Evolutionary conservation across 2,888 invertebrate species (phyloP), one percentile per base, ranked within the genome.

Genomic region (Drosophila falleni): DNA sequence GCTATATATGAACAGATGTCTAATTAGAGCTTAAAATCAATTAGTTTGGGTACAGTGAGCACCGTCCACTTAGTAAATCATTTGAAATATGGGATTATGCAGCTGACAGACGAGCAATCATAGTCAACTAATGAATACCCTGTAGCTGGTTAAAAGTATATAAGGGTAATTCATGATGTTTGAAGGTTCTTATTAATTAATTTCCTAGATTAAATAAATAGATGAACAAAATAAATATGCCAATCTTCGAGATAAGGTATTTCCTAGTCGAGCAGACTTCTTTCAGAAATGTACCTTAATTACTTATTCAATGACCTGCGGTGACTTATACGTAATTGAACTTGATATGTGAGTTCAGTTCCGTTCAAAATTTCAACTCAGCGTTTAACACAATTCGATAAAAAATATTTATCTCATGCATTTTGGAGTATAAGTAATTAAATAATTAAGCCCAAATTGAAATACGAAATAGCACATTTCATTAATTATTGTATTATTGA

Each of bases 11-110:
- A 49, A 39, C 54, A 59, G 8, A 5, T 41, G 74, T 16, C 5
- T 53, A 51, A 65, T 53, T 53, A 51, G 2, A 39, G 72, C 51
- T 50, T 37, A 54, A 56, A 63, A 44, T 39, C 35, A 66, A 77
- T 66, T 54, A 49, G 42, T 31, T n/a, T 11, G 46, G 29, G 33
- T 56, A 11, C 35, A 61, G 41, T 68, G 8, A 37, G 39, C 23
- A 56, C 4, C 31, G 33, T 13, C 9, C 23, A 44, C 15, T 54
- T 41, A 11, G 46, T 9, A 15, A 44, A 33, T 4, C 19, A 35
- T 35, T 53, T n/a, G 2, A 16, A 54, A 42, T 29, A 11, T 54
- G 29, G 13, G 19, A 19, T n/a, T 35, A 5, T 11, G 41, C 26
- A 54, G 29, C 16, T 16, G 26, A 16, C 50, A 50, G 31, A 19